Base-by-base conservation (phyloP, 2,797 vertebrate species). In the Arnoldichthys spilopterus region DNA sequence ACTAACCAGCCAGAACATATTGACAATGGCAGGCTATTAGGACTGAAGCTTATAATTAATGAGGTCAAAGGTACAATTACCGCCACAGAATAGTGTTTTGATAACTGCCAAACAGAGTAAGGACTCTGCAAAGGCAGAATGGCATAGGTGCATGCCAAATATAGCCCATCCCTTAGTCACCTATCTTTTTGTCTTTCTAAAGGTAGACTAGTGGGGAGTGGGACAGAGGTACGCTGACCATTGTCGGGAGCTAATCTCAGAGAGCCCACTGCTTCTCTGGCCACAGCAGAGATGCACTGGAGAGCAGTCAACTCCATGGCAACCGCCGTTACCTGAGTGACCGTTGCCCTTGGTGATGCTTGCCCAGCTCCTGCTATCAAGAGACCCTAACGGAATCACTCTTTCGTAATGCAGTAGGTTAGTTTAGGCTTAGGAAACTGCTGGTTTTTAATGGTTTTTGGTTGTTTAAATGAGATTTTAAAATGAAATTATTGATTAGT, bases 381-480 rank as follows among this genome's bases (percentile, higher is more conserved):
- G 53, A 47, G 28, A 34, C 61, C 43, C 40, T 71, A 56, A 34
- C 1, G 6, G 8, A 26, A 56, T 73, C 15, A 3, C 12, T 59
- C 28, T 67, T 68, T 61, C 28, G 13, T 58, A 58, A 51, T 26
- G 30, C 30, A 59, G 7, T 40, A 22, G 26, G 67, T 72, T 74
- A 68, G 49, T 34, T 7, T 43, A 62, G 53, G 69, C 58, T 74
- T 40, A 69, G 22, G 13, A 15, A 54, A 58, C 66, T 37, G 45
- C 49, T 72, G 6, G 77, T 72, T 84, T 87, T 85, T 56, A 78
- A 82, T 62, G 30, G 59, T 77, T 61, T 75, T 76, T 53, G 22
- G 58, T 40, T 67, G 7, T 82, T 26, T 77, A 43, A 56, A 49
- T 76, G 28, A 56, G 20, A 34, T 24, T 51, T 26, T 18, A 34